These are phyloP conservation scores for Euphonia xanthogaster DNA, from an alignment of 2,797 vertebrate species.

Conservation along the genomic window DNA sequence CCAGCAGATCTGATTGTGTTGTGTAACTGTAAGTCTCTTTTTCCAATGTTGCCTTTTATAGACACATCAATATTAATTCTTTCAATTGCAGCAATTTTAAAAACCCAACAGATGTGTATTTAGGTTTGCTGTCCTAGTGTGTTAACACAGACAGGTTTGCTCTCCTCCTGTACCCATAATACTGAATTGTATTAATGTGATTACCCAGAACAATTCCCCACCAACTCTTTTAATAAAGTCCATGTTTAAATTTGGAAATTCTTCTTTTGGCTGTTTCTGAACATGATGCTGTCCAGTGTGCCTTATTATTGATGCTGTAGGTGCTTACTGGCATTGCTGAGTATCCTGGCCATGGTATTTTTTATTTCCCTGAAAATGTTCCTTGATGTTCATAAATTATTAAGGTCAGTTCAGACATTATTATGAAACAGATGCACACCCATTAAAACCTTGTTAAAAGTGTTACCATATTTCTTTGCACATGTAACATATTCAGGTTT, in stretches of 20 bases:
- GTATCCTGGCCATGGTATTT: neutral
- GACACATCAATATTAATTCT: neutral
- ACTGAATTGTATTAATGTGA: neutral
- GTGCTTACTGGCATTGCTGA: neutral
- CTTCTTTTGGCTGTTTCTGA: neutral
- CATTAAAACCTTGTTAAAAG: conserved; percentile 26
- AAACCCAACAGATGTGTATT: neutral
- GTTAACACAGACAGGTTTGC: neutral
- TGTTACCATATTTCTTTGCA: neutral
- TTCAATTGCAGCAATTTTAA: neutral
- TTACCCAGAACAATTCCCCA: neutral
- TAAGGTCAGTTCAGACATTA: neutral
- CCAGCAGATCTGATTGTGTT: neutral
- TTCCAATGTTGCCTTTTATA: neutral
- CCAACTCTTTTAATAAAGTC: neutral
- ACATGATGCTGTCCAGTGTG: neutral
- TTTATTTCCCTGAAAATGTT: neutral
- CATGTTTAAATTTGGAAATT: neutral
- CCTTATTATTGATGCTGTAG: neutral
- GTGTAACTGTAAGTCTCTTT: neutral
- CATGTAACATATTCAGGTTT: conserved; percentile 5
- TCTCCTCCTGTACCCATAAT: neutral
- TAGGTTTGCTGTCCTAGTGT: neutral
- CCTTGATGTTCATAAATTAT: neutral
- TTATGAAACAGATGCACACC: neutral